Base-by-base conservation (phyloP, 2,113 vertebrate species). In the Heterocephalus glaber region DNA sequence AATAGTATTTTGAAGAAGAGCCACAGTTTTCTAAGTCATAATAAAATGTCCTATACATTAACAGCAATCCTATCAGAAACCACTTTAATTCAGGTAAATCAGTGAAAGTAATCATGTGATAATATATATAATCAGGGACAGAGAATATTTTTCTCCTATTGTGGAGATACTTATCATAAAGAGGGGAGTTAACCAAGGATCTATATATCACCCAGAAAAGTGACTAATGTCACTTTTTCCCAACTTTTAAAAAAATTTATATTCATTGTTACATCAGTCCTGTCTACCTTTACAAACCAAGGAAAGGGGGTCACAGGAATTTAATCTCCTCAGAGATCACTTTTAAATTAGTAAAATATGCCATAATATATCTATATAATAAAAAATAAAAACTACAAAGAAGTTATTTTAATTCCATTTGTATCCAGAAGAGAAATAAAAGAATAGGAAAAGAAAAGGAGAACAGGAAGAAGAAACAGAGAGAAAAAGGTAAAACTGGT, bases 401-500 rank as follows among this genome's bases (percentile, higher is more conserved):
- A 85, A 86, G 61, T 74, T 56, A 49, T 74, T 79, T 94, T 96
- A 63, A 72, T 82, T 65, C 35, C 61, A 41, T 83, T 38, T 86
- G 2, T 89, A 89, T 28, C 61, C 28, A 91, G 70, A 90, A 38
- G 81, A 74, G 47, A 82, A 11, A 93, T 5, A 76, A 49, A 11
- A 41, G n/a, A 70, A 38, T 38, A 9, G 68, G 33, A 47, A 41
- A 8, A 12, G 28, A 7, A 70, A 87, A 33, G n/a, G 19, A 54
- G 10, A 41, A 81, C 2, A 89, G 5, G 13, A 72, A 80, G 35
- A 86, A 20, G 16, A 1, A 87, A 14, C 1, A 47, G 47, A 80
- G 14, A 4, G 13, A 11, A 24, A 81, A 88, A 65, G 26, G 60
- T n/a, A 52, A 83, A 41, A 3, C 19, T 74, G 72, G 41, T 35